Evolutionary conservation across 2,888 invertebrate genomes (phyloP), one percentile per base, ranked within the genome.

Genomic region (Acronicta aceris): DNA sequence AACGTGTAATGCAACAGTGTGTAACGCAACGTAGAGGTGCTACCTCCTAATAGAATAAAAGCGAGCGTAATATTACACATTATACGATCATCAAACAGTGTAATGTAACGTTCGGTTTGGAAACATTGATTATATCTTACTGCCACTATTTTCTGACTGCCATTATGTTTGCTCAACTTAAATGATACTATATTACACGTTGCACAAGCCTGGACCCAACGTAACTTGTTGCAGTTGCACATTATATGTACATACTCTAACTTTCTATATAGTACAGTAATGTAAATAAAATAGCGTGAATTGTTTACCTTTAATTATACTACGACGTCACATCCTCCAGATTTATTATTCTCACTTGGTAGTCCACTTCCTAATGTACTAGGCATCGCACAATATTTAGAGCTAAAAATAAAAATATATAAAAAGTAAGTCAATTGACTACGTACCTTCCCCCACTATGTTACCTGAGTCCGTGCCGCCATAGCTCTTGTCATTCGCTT

Each of bases 251-350:
- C 54, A 71, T 73, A 68, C 27, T 50, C 36, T 55, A 54, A 40
- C 21, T 45, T 54, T 54, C 58, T 68, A 65, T 58, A 58, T n/a
- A 53, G 64, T 65, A 55, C 72, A 51, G 30, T 50, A 51, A 67
- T 72, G 69, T 70, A 73, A 73, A 67, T 69, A 71, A 71, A 59
- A 67, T 70, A 73, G 55, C 43, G 71, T 73, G 69, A 53, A 71
- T 62, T 62, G 74, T 73, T 71, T 55, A 71, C 74, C 70, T 52
- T n/a, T n/a, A n/a, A n/a, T n/a, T n/a, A n/a, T n/a, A n/a, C n/a
- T n/a, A n/a, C n/a, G n/a, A n/a, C n/a, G n/a, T n/a, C n/a, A n/a
- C n/a, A n/a, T n/a, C n/a, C n/a, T n/a, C n/a, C n/a, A n/a, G n/a
- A n/a, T n/a, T n/a, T n/a, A n/a, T n/a, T n/a, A n/a, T n/a, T n/a